phyloP scores from a whole-genome alignment of 1,140 invertebrate species.

The Zaprionus nigranus region DNA sequence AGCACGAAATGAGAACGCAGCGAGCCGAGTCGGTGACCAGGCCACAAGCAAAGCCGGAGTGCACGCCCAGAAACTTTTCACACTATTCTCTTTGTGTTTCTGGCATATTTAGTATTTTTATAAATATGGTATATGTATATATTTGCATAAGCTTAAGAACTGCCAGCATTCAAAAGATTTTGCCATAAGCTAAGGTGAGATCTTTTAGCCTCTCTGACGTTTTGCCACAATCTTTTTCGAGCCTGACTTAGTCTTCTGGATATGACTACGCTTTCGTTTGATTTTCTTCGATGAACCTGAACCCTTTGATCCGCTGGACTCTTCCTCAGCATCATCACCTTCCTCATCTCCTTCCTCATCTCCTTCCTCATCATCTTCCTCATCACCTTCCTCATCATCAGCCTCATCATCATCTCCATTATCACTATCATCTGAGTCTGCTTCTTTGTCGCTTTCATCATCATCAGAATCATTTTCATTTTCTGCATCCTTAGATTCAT shows the following conservation, averaged over 20 bases:
- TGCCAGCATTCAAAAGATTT: background rate
- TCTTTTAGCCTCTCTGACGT: background rate
- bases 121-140: constrained; percentile 1
- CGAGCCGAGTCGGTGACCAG: constrained; percentile 35
- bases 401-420: background rate
- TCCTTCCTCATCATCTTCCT: background rate
- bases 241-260: background rate
- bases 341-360: background rate
- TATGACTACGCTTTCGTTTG: background rate
- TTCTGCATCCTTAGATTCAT: background rate
- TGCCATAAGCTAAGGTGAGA: background rate
- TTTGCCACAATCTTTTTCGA: background rate
- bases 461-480: background rate
- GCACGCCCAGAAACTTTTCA: constrained; percentile 26
- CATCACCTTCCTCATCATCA: background rate
- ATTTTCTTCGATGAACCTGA: background rate
- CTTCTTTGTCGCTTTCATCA: background rate
- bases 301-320: background rate
- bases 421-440: background rate
- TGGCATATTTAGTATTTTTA: constrained; percentile 23
- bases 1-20: constrained; percentile 48
- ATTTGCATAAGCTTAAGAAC: constrained; percentile 23
- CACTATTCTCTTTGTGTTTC: constrained; percentile 16
- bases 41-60: constrained; percentile 20
- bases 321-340: background rate